Evolutionary conservation across 2,113 vertebrate species (phyloP).

Genomic region (Protobothrops flavoviridis): DNA sequence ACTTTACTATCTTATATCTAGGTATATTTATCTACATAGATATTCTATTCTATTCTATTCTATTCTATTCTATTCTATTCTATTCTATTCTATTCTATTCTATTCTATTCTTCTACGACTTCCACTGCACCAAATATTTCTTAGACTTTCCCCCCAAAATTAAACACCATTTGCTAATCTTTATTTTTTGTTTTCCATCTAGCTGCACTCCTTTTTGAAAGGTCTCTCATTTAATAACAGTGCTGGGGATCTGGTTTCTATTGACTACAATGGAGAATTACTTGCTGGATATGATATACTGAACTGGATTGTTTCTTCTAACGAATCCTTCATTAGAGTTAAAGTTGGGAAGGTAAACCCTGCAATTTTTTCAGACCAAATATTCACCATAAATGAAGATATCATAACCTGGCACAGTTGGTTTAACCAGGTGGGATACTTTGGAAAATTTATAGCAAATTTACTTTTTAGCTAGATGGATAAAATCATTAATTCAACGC

Average conservation of each 20-base stretch:
- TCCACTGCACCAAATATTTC: background rate
- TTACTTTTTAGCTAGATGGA: background rate
- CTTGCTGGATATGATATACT: background rate
- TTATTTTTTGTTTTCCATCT: background rate
- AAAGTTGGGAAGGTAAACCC: background rate
- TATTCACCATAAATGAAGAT: background rate
- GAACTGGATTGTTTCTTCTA: background rate
- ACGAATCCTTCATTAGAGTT: background rate
- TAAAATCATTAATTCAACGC: background rate
- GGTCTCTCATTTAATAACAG: slow-evolving; percentile 8
- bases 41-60: background rate
- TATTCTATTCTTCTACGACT: background rate
- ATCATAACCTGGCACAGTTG: background rate
- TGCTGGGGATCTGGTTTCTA: background rate
- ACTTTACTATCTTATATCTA: background rate
- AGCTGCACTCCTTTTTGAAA: background rate
- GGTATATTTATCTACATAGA: background rate
- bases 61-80: no score
- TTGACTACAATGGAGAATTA: background rate
- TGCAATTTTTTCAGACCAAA: background rate
- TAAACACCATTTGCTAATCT: background rate
- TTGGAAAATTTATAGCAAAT: no score
- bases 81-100: no score
- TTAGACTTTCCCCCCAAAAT: fast-evolving
- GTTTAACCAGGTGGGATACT: slow-evolving; percentile 11